Conservation (phyloP, 2,888 invertebrate species). For the Cryptus armator region DNA sequence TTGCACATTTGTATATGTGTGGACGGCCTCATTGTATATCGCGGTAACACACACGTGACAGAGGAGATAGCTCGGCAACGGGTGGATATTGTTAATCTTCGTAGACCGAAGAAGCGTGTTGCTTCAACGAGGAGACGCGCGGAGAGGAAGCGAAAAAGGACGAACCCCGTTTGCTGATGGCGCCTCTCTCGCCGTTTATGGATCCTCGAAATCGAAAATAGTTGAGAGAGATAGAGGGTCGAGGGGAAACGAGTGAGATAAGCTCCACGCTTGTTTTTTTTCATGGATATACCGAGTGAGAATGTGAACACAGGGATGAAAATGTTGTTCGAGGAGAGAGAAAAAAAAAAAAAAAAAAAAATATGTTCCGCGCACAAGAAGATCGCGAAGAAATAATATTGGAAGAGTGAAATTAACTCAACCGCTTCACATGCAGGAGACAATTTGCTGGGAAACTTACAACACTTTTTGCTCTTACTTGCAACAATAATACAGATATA, state of each 20-base stretch:
- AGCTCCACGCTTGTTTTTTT: conserved; percentile 52
- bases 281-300: conserved; percentile 46
- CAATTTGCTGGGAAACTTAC: no score
- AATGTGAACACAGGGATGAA: conserved; percentile 51
- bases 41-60: conserved; percentile 53
- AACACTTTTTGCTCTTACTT: no score
- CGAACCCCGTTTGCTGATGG: conserved; percentile 51
- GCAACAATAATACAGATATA: no score
- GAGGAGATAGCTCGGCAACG: conserved; percentile 69
- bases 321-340: conserved; percentile 34
- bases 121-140: conserved; percentile 46
- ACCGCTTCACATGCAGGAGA: no score
- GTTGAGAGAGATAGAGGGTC: conserved; percentile 29
- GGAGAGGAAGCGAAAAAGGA: conserved; percentile 40
- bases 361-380: conserved; percentile 46
- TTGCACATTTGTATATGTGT: conserved; percentile 7
- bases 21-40: conserved; percentile 27
- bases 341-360: conserved; percentile 26
- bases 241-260: conserved; percentile 58
- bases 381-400: conserved; percentile 56
- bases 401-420: background rate
- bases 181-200: conserved; percentile 57
- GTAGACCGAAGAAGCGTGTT: conserved; percentile 56
- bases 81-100: conserved; percentile 81
- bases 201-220: conserved; percentile 67